Evolutionary conservation across 2,113 vertebrate genomes (phyloP).

Genomic region (Barbus barbus): DNA sequence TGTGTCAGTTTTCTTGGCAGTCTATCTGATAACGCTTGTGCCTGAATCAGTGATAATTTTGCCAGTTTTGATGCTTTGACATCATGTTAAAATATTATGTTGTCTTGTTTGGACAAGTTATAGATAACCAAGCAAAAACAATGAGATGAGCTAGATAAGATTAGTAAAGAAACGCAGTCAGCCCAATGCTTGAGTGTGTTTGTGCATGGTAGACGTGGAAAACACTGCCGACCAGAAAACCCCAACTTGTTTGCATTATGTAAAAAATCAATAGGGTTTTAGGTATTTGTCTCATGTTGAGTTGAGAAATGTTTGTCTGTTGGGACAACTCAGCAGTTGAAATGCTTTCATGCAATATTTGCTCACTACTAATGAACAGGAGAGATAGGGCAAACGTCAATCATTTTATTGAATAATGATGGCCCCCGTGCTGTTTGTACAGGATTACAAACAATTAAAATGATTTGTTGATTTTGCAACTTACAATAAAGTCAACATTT

Average conservation of each 20-base stretch:
- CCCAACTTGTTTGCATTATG: conserved; percentile 2
- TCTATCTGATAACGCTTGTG: not conserved
- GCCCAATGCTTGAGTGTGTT: not conserved
- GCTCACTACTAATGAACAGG: too few relatives aligned
- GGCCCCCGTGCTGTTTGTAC: too few relatives aligned
- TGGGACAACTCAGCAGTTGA: not conserved
- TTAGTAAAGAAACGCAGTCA: not conserved
- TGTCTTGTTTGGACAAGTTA: not conserved
- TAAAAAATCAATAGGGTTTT: not conserved
- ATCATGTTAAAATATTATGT: not conserved
- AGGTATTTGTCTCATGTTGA: not conserved
- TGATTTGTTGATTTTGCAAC: not conserved
- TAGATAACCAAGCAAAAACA: not conserved
- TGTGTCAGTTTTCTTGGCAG: not conserved
- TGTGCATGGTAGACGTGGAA: too few relatives aligned
- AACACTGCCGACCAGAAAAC: not conserved
- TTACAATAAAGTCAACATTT: not conserved
- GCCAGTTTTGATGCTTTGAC: not conserved
- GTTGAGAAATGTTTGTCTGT: not conserved
- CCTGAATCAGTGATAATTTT: not conserved
- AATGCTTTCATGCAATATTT: too few relatives aligned
- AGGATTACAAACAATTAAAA: too few relatives aligned
- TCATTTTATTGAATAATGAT: too few relatives aligned
- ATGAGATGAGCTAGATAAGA: too few relatives aligned
- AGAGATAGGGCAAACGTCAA: too few relatives aligned